Evolutionary conservation across 2,888 invertebrate species (phyloP), one percentile per base, ranked within the genome.

Genomic region (Dorcus hopei): DNA sequence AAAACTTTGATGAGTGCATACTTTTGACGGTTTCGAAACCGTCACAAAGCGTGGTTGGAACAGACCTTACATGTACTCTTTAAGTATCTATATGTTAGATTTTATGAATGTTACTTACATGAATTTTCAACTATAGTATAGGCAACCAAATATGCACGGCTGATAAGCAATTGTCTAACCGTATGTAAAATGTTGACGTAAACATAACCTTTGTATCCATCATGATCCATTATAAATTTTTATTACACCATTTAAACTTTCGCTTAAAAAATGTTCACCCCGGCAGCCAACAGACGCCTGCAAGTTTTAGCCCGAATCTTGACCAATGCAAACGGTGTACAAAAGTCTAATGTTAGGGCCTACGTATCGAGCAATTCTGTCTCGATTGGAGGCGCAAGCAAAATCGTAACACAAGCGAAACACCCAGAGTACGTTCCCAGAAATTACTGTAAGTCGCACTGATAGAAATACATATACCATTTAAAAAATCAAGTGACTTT

Each of bases 361-460:
- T 74, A 72, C 66, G 77, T 82, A 49, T 80, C 80, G 61, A 77
- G 80, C 57, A 82, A 81, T 66, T 83, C 80, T 75, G 86, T 92
- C 49, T 86, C 85, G 40, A 90, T 93, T 67, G 91, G 89, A 65
- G 87, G 89, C 78, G 85, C 92, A 63, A 83, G 84, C 39, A 90
- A 88, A 75, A 81, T 82, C 52, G 71, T 87, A n/a, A 81, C 77
- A 61, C 72, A 77, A 48, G 86, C 92, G 0, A 85, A 85, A 68
- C 83, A 86, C 73, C 85, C 87, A 2, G 90, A 94, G 81, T 86
- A 90, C 74, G 92, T 97, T n/a, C 96, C 97, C 7, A 80, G 82
- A 68, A 87, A 89, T 69, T 93, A 91, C 75, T 81, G 92, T 93
- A 82, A 88, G 88, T 84, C 61, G 19, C 53, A 55, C 38, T 65